phyloP scores from a whole-genome alignment of 2,888 invertebrate species.

The Hyposoter didymator region DNA sequence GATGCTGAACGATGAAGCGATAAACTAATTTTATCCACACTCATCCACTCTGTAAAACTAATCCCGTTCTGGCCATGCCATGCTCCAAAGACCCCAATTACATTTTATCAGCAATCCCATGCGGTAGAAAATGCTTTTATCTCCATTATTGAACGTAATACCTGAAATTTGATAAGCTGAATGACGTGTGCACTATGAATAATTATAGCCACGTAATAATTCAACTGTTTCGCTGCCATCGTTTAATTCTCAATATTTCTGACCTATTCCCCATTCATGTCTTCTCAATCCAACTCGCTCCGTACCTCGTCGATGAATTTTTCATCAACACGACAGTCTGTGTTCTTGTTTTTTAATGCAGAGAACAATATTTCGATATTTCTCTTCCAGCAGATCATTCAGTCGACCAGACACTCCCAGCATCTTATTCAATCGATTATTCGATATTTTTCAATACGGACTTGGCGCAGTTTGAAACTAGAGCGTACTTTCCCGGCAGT shows the following conservation, averaged over 20 bases:
- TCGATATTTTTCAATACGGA: neutral
- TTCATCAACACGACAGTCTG: neutral
- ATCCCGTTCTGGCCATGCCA: slow-evolving; percentile 39
- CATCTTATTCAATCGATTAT: neutral
- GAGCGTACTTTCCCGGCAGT: neutral
- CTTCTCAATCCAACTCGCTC: neutral
- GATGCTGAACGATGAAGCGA: slow-evolving; percentile 55
- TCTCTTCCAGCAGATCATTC: neutral
- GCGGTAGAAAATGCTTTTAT: neutral
- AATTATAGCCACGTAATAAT: neutral
- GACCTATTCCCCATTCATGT: no score
- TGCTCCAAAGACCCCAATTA: slow-evolving; percentile 25
- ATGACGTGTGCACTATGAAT: neutral
- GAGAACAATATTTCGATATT: neutral
- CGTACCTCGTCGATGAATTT: neutral
- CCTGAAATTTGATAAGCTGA: neutral
- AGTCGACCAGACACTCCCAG: neutral
- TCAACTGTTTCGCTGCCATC: neutral
- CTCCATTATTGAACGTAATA: neutral
- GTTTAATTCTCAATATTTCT: no score
- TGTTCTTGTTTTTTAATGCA: neutral
- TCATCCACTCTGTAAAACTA: slow-evolving; percentile 27
- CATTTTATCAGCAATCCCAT: neutral
- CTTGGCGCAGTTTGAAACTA: neutral
- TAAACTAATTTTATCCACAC: slow-evolving; percentile 53